Evolutionary conservation across 2,113 vertebrate species (phyloP), one percentile per base, ranked within the genome.

Genomic region (Ranitomeya variabilis): DNA sequence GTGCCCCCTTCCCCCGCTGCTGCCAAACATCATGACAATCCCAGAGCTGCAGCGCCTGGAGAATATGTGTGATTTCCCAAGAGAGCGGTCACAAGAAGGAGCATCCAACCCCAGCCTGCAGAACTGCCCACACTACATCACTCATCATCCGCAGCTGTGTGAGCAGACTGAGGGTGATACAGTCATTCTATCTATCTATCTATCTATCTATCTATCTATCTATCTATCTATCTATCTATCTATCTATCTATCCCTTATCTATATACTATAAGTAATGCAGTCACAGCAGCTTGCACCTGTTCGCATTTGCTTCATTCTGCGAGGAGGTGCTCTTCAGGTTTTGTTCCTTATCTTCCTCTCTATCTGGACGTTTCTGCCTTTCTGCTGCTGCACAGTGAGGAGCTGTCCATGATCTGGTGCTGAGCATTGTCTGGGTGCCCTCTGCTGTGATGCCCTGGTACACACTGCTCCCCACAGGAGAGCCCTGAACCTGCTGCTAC

Each of bases 181-280:
- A 45, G 31, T 71, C 23, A 31, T n/a, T 31, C 69, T 71, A 31
- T 31, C 23, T 71, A 71, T 71, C 69, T 31, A 31, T 71, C 67
- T 71, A 31, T 71, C 67, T 71, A 71, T 31, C 23, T 71, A 71
- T 71, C 67, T 71, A 71, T 71, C 69, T 71, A 31, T 71, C 23
- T 71, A 69, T 31, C 23, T 71, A 71, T 71, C 69, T 71, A 23
- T n/a, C 69, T 71, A 71, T 71, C 69, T 71, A 71, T 71, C 62
- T 66, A 66, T 31, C 69, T 71, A 31, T 31, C 69, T 73, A 15
- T 73, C 13, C 37, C 23, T 6, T 26, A 37, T 73, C 69, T 57
- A 57, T 7, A 9, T 57, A 57, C 37, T 45, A 45, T 45, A 45
- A 45, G 37, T 45, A 45, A 45, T 45, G 37, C 37, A 45, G 37